Conservation (phyloP, 2,888 invertebrate genomes). For the Andrena camellia region DNA sequence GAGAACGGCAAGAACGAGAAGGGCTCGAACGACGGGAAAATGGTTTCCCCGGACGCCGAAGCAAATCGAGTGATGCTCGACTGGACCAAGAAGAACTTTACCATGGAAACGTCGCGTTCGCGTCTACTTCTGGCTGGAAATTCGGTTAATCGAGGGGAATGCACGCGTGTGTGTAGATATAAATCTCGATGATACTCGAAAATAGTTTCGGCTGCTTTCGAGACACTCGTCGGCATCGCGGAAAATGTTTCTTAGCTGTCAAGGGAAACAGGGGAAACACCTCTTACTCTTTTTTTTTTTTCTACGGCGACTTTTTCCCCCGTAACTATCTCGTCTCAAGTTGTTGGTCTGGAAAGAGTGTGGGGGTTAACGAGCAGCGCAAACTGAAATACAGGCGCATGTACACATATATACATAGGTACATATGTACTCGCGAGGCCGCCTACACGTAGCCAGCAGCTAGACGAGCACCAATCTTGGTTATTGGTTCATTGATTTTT, state of each 20-base stretch:
- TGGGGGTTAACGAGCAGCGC: conserved; percentile 58
- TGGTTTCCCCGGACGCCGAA: conserved; percentile 68
- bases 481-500: conserved; percentile 79
- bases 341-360: conserved; percentile 63
- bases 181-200: too few relatives aligned
- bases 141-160: background rate
- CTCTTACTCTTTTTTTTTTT: conserved; percentile 31
- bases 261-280: background rate
- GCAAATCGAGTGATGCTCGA: conserved; percentile 67
- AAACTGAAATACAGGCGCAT: conserved; percentile 45
- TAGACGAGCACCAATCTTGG: conserved; percentile 65
- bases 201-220: background rate
- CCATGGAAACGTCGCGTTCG: conserved; percentile 25
- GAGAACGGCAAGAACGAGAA: conserved; percentile 61
- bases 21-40: conserved; percentile 63
- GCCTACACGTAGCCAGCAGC: conserved; percentile 30
- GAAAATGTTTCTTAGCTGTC: conserved; percentile 2
- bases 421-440: background rate
- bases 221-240: background rate
- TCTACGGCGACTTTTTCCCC: conserved; percentile 24
- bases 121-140: conserved; percentile 19
- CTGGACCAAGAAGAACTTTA: conserved; percentile 27
- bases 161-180: too few relatives aligned
- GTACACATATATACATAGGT: background rate
- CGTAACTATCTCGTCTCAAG: conserved; percentile 46